phyloP scores from a whole-genome alignment of 2,113 vertebrate species.

The Menura novaehollandiae region DNA sequence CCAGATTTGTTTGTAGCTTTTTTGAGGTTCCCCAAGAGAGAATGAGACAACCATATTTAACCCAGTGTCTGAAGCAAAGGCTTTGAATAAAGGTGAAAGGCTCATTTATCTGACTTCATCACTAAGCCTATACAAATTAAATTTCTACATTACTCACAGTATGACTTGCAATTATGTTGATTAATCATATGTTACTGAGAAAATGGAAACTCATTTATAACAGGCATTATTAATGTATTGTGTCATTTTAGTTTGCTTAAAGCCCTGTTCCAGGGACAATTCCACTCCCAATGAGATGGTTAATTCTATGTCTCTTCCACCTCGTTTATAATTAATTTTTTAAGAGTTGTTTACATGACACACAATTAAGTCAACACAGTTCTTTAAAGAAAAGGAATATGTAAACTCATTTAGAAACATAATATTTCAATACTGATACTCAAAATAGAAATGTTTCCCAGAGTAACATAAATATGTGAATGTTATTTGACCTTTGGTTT shows the following conservation, averaged over 20 bases:
- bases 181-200: constrained; percentile 56
- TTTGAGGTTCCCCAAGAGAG: not conserved
- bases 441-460: not conserved
- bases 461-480: not conserved
- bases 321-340: constrained; percentile 38
- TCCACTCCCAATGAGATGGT: not conserved
- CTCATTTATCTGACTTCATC: constrained; percentile 36
- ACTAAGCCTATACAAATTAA: constrained; percentile 48
- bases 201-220: constrained; percentile 52
- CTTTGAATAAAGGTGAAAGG: constrained; percentile 32
- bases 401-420: constrained; percentile 2
- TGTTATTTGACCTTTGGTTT: not conserved
- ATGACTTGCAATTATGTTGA: constrained; percentile 55
- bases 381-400: not conserved
- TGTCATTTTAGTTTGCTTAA: constrained; percentile 36
- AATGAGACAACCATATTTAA: not conserved
- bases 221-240: constrained; percentile 16
- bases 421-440: not conserved
- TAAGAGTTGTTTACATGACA: not conserved
- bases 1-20: not conserved
- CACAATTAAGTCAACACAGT: not conserved
- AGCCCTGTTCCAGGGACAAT: not conserved
- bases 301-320: not conserved
- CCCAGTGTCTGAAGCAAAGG: not conserved
- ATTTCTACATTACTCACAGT: constrained; percentile 43